phyloP scores from a whole-genome alignment of 2,797 vertebrate genomes.

The Peromyscus melanophrys region DNA sequence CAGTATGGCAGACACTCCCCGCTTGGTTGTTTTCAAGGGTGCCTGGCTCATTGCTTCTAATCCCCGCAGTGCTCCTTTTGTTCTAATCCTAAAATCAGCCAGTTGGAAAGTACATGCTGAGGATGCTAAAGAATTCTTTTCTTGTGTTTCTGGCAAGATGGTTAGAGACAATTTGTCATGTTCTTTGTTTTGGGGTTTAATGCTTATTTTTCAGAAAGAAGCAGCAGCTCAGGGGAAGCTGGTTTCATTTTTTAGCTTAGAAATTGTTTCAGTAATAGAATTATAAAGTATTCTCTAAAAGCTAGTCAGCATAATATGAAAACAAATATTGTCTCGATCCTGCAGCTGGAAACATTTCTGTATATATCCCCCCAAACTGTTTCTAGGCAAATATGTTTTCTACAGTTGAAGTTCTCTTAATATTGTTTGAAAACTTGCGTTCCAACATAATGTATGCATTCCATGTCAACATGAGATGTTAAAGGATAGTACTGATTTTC shows the following conservation, averaged over 20 bases:
- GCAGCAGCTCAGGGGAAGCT: neutral
- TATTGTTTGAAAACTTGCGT: slow-evolving; percentile 2
- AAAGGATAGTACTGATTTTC: neutral
- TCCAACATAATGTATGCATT: neutral
- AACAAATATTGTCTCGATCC: neutral
- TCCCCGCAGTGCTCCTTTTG: neutral
- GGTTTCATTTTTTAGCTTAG: neutral
- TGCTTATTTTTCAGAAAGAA: slow-evolving; percentile 22
- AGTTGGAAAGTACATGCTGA: neutral
- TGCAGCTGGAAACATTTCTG: neutral
- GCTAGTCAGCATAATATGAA: neutral
- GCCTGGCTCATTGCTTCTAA: neutral
- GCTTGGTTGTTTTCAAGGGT: neutral
- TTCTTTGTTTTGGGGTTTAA: slow-evolving; percentile 30
- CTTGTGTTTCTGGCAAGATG: neutral
- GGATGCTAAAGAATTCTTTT: neutral
- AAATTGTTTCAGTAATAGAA: slow-evolving; percentile 3
- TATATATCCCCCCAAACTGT: neutral
- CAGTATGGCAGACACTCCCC: neutral
- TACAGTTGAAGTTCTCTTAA: neutral
- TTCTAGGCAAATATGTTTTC: slow-evolving; percentile 1
- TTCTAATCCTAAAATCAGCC: neutral
- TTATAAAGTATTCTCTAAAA: neutral
- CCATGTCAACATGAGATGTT: neutral
- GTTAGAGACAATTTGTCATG: neutral